Evolutionary conservation across 2,113 vertebrate genomes (phyloP).

Genomic region (Manacus vitellinus): DNA sequence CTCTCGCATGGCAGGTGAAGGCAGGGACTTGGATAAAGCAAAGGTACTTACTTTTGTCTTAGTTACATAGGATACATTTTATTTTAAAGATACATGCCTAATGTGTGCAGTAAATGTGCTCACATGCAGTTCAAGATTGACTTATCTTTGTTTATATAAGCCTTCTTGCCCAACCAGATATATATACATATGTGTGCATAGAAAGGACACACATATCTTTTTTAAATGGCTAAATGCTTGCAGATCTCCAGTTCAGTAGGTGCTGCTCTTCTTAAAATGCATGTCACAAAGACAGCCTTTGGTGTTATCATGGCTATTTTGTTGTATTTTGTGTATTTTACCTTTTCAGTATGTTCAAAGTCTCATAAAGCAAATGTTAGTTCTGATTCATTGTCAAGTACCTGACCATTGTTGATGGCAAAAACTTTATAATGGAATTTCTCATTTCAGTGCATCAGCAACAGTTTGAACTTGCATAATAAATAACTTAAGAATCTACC

Average conservation of each 20-base stretch:
- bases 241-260: neutral
- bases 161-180: neutral
- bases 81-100: neutral
- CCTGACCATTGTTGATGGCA: neutral
- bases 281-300: neutral
- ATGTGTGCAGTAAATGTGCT: neutral
- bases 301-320: neutral
- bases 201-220: neutral
- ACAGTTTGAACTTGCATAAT: neutral
- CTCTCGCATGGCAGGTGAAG: neutral
- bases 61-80: neutral
- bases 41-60: neutral
- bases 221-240: neutral
- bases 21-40: neutral
- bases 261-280: neutral
- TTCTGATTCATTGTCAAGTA: neutral
- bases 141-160: neutral
- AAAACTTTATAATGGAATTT: neutral
- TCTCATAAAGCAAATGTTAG: neutral
- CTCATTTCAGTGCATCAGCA: neutral
- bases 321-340: neutral
- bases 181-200: too few relatives aligned
- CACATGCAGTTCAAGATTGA: neutral
- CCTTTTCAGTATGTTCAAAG: neutral
- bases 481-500: neutral